Conservation (phyloP, 2,888 invertebrate species). For the Dichetophora obliterata region DNA sequence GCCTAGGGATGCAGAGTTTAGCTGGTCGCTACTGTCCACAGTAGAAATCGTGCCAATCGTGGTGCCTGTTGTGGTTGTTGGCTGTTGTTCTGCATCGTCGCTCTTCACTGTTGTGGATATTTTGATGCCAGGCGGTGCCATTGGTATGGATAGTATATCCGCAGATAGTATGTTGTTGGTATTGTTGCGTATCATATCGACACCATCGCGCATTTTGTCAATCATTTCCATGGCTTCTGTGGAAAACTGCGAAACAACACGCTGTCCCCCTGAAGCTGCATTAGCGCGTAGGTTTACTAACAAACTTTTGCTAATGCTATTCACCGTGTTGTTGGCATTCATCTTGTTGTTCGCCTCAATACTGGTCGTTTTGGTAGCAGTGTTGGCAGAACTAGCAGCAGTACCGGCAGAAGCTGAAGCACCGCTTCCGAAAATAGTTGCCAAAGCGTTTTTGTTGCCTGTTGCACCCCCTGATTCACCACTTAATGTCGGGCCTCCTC, state of each 20-base stretch:
- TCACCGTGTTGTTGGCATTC: slow-evolving; percentile 68
- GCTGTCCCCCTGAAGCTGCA: slow-evolving; percentile 54
- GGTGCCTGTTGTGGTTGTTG: slow-evolving; percentile 28
- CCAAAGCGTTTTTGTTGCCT: slow-evolving; percentile 62
- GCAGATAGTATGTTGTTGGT: slow-evolving; percentile 84
- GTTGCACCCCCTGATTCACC: slow-evolving; percentile 74
- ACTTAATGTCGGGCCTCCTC: slow-evolving; percentile 71
- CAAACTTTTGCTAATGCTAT: slow-evolving; percentile 65
- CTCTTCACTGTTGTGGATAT: slow-evolving; percentile 44
- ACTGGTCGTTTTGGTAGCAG: slow-evolving; percentile 65
- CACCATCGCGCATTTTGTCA: slow-evolving; percentile 78
- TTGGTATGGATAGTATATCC: slow-evolving; percentile 75
- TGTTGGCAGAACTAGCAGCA: slow-evolving; percentile 53
- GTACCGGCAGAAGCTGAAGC: slow-evolving; percentile 62
- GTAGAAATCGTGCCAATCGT: slow-evolving; percentile 13
- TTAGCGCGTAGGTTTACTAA: slow-evolving; percentile 62
- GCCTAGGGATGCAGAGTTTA: background rate
- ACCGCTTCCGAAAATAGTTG: slow-evolving; percentile 59
- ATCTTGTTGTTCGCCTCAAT: slow-evolving; percentile 70
- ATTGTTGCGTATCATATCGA: slow-evolving; percentile 82
- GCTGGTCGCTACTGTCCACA: slow-evolving; percentile 13
- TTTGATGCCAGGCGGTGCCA: slow-evolving; percentile 61
- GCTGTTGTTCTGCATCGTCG: slow-evolving; percentile 31
- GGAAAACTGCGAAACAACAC: slow-evolving; percentile 67
- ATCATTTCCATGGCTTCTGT: slow-evolving; percentile 76